Evolutionary conservation across 2,797 vertebrate genomes (phyloP).

Genomic region (Gadopsis bispinosus): DNA sequence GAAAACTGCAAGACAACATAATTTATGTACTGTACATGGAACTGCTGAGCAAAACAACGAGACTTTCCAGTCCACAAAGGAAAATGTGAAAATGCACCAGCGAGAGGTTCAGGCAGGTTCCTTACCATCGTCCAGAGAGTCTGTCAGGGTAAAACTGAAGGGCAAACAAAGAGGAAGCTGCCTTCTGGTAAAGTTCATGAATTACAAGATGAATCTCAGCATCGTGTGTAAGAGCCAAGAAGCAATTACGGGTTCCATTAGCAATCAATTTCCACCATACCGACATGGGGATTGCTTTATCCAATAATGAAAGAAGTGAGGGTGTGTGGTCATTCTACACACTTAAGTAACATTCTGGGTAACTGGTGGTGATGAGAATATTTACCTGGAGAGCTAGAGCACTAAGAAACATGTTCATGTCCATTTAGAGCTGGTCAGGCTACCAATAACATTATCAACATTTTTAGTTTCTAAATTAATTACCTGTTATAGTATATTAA

Average conservation of each 20-base stretch:
- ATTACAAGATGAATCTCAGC: constrained; percentile 5
- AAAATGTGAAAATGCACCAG: background rate
- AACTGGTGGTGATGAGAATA: constrained; percentile 4
- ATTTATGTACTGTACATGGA: background rate
- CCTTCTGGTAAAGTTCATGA: background rate
- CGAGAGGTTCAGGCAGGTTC: background rate
- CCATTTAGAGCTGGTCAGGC: background rate
- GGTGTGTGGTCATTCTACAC: background rate
- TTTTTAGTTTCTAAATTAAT: background rate
- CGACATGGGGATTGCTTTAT: background rate
- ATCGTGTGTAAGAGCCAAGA: background rate
- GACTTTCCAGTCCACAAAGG: background rate
- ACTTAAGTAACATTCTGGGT: background rate
- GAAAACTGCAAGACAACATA: background rate
- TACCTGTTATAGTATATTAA: background rate
- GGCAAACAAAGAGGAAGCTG: background rate
- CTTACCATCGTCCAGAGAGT: background rate
- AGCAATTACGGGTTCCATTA: constrained; percentile 1
- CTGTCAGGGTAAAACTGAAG: background rate
- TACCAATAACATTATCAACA: background rate
- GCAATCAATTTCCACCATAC: background rate
- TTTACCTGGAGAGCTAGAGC: background rate
- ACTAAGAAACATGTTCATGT: background rate
- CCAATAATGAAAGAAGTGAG: constrained; percentile 2
- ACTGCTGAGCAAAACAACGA: background rate